Evolutionary conservation across 2,888 invertebrate genomes (phyloP).

Genomic region (Stomorhina lunata): DNA sequence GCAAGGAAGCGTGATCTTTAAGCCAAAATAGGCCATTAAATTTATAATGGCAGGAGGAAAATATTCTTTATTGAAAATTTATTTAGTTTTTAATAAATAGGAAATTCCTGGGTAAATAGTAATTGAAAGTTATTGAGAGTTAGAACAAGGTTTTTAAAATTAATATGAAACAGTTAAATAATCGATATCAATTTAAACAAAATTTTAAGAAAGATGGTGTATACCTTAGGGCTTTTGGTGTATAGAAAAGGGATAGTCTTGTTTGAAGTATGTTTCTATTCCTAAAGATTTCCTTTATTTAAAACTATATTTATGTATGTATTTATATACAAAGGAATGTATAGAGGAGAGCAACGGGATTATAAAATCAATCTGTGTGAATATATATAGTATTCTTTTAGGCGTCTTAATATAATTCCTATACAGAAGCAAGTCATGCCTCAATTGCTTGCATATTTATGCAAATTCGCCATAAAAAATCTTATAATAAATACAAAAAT

Average conservation of each 20-base stretch:
- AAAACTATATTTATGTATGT: too few species aligned
- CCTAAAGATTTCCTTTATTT: too few species aligned
- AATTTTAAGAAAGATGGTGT: too few species aligned
- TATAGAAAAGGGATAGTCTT: too few species aligned
- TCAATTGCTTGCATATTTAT: conserved; percentile 19
- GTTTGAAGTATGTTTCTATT: too few species aligned
- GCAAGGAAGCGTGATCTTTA: conserved; percentile 53
- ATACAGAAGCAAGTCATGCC: background rate
- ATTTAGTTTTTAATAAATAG: conserved; percentile 18
- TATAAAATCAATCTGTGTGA: conserved; percentile 24
- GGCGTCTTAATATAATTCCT: conserved; percentile 35
- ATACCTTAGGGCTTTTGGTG: too few species aligned
- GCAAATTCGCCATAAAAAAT: conserved; percentile 33
- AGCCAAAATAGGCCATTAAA: conserved; percentile 41
- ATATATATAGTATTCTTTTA: conserved; percentile 31
- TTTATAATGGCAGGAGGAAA: background rate
- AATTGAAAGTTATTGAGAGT: conserved; percentile 2
- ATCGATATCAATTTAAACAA: too few species aligned
- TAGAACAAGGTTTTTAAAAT: background rate
- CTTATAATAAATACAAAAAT: background rate
- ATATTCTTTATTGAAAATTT: conserved; percentile 57
- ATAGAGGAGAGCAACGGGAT: conserved; percentile 29
- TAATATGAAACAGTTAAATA: too few species aligned
- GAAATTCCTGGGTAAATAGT: background rate
- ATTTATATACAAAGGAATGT: too few species aligned